Evolutionary conservation across 2,113 vertebrate species (phyloP).

Genomic region (Electrona antarctica): DNA sequence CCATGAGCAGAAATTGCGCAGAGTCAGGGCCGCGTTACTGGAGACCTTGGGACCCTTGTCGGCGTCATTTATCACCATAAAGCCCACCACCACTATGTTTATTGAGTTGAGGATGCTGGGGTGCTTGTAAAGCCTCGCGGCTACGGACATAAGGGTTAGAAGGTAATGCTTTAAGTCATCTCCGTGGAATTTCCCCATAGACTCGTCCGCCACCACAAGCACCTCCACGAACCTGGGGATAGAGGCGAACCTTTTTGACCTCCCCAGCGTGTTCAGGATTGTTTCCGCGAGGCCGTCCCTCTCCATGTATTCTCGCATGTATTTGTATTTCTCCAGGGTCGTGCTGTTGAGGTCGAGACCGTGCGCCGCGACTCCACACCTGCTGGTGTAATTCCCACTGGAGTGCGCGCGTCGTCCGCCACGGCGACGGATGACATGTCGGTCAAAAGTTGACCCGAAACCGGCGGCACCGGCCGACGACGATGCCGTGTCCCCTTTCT

Average conservation of each 20-base stretch:
- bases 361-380: conserved; percentile 87
- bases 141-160: conserved; percentile 93
- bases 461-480: neutral
- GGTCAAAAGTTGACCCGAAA: conserved; percentile 38
- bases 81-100: conserved; percentile 91
- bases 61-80: conserved; percentile 87
- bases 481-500: conserved; percentile 36
- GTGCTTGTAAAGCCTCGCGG: conserved; percentile 93
- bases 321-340: conserved; percentile 85
- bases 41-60: conserved; percentile 93
- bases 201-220: conserved; percentile 95
- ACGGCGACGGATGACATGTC: conserved; percentile 86
- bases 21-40: conserved; percentile 91
- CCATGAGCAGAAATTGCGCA: conserved; percentile 97
- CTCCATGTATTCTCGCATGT: conserved; percentile 41
- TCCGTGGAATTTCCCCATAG: conserved; percentile 95
- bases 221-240: conserved; percentile 94
- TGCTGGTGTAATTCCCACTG: conserved; percentile 74
- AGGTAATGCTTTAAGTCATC: conserved; percentile 93
- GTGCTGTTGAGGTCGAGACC: conserved; percentile 76
- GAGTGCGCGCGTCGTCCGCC: conserved; percentile 50
- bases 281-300: conserved; percentile 50
- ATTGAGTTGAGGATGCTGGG: conserved; percentile 95
- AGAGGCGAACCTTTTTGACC: conserved; percentile 91
- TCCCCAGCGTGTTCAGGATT: conserved; percentile 65